These are phyloP conservation scores for Gasterosteus aculeatus DNA, from an alignment of 2,113 vertebrate genomes.

Conservation along the genomic window DNA sequence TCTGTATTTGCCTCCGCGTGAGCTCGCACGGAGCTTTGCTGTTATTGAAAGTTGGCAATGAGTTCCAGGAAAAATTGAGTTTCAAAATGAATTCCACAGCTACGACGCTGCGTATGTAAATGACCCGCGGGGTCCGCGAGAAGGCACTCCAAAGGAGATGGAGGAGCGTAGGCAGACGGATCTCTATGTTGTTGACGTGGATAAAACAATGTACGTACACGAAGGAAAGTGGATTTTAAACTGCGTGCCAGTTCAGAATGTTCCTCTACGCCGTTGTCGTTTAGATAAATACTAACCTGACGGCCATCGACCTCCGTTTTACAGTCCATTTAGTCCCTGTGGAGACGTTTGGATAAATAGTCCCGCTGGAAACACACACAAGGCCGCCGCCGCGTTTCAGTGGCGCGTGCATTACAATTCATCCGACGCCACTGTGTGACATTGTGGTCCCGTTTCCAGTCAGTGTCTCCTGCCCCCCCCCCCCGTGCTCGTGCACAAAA, in stretches of 20 bases:
- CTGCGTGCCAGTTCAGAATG: constrained; percentile 16
- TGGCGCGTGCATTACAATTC: constrained; percentile 64
- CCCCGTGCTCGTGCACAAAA: constrained; percentile 67
- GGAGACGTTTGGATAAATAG: constrained; percentile 57
- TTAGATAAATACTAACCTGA: constrained; percentile 54
- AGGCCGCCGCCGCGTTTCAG: constrained; percentile 50
- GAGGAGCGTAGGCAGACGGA: constrained; percentile 34
- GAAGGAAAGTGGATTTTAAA: background rate
- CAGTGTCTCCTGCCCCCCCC: constrained; percentile 61
- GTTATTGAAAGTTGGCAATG: constrained; percentile 38
- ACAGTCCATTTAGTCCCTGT: constrained; percentile 49
- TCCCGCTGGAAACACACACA: constrained; percentile 47
- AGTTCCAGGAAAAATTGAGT: constrained; percentile 36
- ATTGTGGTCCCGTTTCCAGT: constrained; percentile 75
- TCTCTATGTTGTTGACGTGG: constrained; percentile 14
- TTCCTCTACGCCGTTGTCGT: constrained; percentile 40
- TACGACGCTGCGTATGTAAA: constrained; percentile 18
- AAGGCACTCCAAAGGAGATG: constrained; percentile 27
- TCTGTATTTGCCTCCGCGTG: constrained; percentile 26
- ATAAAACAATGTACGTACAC: constrained; percentile 15
- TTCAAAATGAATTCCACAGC: constrained; percentile 39
- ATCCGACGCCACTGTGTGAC: constrained; percentile 47
- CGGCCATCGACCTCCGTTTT: constrained; percentile 48
- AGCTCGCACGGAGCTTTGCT: constrained; percentile 26
- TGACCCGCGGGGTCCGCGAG: constrained; percentile 12